Conservation (phyloP, 2,888 invertebrate species). For the Eudasyphora cyanicolor region DNA sequence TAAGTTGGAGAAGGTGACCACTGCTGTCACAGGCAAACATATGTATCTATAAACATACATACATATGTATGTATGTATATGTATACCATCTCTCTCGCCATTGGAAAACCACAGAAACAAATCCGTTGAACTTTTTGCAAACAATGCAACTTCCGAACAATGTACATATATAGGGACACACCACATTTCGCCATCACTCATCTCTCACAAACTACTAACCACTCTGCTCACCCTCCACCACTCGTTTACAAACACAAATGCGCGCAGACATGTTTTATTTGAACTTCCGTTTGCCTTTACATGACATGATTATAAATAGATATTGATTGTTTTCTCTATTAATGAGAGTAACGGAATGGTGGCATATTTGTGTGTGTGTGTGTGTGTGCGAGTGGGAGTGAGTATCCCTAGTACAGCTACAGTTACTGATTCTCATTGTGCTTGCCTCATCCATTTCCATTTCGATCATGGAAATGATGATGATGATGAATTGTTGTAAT, state of each 20-base stretch:
- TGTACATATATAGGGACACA: background rate
- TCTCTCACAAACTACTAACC: background rate
- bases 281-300: slow-evolving; percentile 27
- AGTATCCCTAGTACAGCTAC: background rate
- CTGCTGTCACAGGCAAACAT: background rate
- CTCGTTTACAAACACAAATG: background rate
- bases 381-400: background rate
- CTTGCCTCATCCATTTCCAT: background rate
- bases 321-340: slow-evolving; percentile 52
- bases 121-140: background rate
- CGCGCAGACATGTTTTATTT: slow-evolving; percentile 8
- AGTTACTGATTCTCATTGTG: background rate
- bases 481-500: slow-evolving; percentile 42
- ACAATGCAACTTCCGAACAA: slow-evolving; percentile 3
- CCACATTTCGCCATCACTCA: background rate
- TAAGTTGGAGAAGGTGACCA: slow-evolving; percentile 8
- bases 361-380: too few species aligned
- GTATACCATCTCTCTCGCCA: background rate
- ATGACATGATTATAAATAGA: slow-evolving; percentile 53
- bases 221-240: background rate
- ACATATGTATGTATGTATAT: background rate
- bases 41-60: background rate
- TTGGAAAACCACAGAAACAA: background rate
- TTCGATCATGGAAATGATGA: background rate
- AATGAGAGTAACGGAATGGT: background rate